Conservation (phyloP, 1,140 invertebrate genomes). For the Nilaparvata lugens region DNA sequence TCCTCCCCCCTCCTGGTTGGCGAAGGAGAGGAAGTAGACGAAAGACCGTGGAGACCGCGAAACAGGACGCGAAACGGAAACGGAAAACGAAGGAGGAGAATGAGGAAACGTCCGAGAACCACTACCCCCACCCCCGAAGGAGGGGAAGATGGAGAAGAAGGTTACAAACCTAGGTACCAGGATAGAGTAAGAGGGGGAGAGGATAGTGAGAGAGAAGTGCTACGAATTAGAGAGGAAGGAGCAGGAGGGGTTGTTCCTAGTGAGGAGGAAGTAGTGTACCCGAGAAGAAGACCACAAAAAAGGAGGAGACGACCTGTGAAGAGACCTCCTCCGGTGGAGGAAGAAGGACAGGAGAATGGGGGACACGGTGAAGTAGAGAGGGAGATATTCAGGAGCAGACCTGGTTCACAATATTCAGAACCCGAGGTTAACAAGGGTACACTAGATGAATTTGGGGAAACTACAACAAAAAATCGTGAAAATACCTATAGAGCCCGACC, state of each 20-base stretch:
- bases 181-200: constrained; percentile 6
- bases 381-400: background rate
- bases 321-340: constrained; percentile 3
- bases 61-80: constrained; percentile 10
- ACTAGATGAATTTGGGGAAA: no score
- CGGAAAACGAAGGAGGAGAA: constrained; percentile 19
- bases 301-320: constrained; percentile 33
- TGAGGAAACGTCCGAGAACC: constrained; percentile 22
- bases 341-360: no score
- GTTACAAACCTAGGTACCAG: background rate
- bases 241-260: no score
- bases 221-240: no score
- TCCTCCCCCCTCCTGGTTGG: background rate
- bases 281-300: constrained; percentile 33
- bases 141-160: background rate
- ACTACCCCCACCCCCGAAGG: constrained; percentile 14
- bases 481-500: no score
- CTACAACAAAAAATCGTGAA: no score
- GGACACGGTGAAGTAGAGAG: background rate
- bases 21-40: background rate
- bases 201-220: constrained; percentile 18
- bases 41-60: background rate
- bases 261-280: constrained; percentile 26
- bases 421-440: no score
- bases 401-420: no score